A percentile compares a stretch with the other conserved stretches of the same genome.
These are phyloP conservation scores for Cheirogaleus medius DNA, from an alignment of 2,113 vertebrate genomes.

Conservation along the genomic window DNA sequence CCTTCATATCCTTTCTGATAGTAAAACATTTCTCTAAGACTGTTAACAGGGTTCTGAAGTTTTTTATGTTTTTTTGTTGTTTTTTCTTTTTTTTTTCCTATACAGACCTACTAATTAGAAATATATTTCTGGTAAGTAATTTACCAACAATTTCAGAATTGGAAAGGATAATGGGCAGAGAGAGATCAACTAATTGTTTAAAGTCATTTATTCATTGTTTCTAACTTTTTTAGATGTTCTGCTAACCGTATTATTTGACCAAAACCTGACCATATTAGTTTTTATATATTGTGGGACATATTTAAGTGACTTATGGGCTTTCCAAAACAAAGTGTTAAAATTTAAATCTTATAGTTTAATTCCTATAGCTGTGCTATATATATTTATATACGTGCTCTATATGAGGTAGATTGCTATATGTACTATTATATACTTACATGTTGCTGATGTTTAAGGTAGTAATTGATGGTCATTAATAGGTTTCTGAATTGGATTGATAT, in stretches of 20 bases:
- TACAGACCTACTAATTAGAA: slow-evolving; percentile 10
- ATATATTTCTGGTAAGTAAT: slow-evolving; percentile 2
- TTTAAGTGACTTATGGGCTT: not conserved
- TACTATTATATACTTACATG: not conserved
- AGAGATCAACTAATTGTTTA: not conserved
- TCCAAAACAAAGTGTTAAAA: not conserved
- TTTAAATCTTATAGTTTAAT: slow-evolving; percentile 43
- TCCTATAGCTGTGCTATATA: not conserved
- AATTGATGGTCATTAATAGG: not conserved
- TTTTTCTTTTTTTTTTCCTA: not conserved
- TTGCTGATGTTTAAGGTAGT: not conserved
- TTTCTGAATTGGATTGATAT: slow-evolving; percentile 37
- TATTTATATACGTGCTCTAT: not conserved
- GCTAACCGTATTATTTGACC: slow-evolving; percentile 8
- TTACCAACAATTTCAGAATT: slow-evolving; percentile 4
- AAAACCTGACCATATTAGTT: not conserved
- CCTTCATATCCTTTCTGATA: slow-evolving; percentile 12
- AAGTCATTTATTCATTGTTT: not conserved
- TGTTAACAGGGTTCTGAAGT: not conserved
- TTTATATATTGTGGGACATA: not conserved
- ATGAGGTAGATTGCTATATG: not conserved
- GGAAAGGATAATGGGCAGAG: not conserved
- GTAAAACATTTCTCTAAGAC: slow-evolving; percentile 12
- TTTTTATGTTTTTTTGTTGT: not conserved
- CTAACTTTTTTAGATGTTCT: slow-evolving; percentile 39